Evolutionary conservation across 1,140 invertebrate genomes (phyloP), one percentile per base, ranked within the genome.

Genomic region (Leptestheria dahalacensis): DNA sequence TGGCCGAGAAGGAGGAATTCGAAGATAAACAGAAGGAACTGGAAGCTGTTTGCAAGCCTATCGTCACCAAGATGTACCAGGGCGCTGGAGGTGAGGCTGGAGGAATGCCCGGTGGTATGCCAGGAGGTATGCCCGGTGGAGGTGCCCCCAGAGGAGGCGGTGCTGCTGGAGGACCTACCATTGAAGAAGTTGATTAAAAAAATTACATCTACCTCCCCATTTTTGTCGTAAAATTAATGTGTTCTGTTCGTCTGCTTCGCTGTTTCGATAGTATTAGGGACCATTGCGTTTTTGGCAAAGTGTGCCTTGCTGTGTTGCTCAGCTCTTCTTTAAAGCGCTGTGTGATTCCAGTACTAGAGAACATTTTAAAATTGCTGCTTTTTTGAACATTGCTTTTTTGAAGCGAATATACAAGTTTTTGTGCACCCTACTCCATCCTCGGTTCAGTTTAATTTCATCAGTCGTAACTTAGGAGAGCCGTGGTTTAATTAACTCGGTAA

Each of bases 131-230:
- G 33, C 33, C 59, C n/a, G 58, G 21, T 41, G 60, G 61, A 24
- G 64, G 70, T 24, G 64, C 60, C 12, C 48, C 60, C 10, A 33
- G 59, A 6, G 79, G 74, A 15, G 33, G 6, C 58, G 80, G 76
- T 33, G 78, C 77, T 62, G 82, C 82, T 63, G 79, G 82, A 68
- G 90, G 89, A 68, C 90, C 91, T 64, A 94, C 90, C 69, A 92
- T 94, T 68, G 91, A 95, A 74, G 91, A 95, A 78, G 91, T 94
- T 67, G 91, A 95, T 72, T 94, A 92, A 88, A 41, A 41, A 15
- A 9, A 9, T 41, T 41, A 6, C 33, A 15, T 6, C 6, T 6
- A 41, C 15, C 33, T 41, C 33, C 33, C 33, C 15, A 41, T 15
- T 6, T 41, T 41, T 41, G 6, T 15, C 33, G n/a, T n/a, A n/a